phyloP scores from a whole-genome alignment of 2,888 invertebrate genomes.

The Anthophora plumipes region DNA sequence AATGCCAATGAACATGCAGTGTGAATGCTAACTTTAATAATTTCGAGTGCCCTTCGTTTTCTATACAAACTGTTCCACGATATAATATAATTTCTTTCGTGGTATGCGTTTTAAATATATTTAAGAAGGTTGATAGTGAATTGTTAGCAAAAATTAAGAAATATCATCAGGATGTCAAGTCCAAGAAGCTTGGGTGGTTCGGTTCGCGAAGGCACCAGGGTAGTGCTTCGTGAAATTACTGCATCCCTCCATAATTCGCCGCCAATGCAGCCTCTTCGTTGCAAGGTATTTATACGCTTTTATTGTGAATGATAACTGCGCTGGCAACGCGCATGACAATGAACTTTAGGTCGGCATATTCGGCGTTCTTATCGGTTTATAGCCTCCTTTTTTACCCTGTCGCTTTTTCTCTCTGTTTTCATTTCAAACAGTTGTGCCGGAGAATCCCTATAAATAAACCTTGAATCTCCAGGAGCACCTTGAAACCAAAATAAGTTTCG shows the following conservation, averaged over 20 bases:
- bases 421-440: slow-evolving; percentile 63
- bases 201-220: slow-evolving; percentile 77
- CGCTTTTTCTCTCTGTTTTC: slow-evolving; percentile 43
- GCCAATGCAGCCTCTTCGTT: slow-evolving; percentile 63
- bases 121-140: not conserved
- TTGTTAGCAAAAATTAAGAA: not conserved
- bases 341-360: slow-evolving; percentile 15
- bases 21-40: slow-evolving; percentile 23
- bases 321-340: not conserved
- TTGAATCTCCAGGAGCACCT: slow-evolving; percentile 73
- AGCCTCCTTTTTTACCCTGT: slow-evolving; percentile 28
- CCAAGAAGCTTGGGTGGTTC: slow-evolving; percentile 67
- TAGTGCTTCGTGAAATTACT: slow-evolving; percentile 79
- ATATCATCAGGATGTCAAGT: slow-evolving; percentile 70
- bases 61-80: not conserved
- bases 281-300: slow-evolving; percentile 71
- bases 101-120: not conserved
- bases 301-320: not conserved
- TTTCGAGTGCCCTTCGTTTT: slow-evolving; percentile 7
- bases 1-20: not conserved
- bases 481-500: slow-evolving; percentile 75
- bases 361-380: slow-evolving; percentile 29
- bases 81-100: not conserved
- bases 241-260: slow-evolving; percentile 79
- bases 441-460: slow-evolving; percentile 77